Percentiles rank a stretch among this genome's conserved stretches.
Conservation (phyloP, 2,888 invertebrate genomes). For the Eristalis pertinax region DNA sequence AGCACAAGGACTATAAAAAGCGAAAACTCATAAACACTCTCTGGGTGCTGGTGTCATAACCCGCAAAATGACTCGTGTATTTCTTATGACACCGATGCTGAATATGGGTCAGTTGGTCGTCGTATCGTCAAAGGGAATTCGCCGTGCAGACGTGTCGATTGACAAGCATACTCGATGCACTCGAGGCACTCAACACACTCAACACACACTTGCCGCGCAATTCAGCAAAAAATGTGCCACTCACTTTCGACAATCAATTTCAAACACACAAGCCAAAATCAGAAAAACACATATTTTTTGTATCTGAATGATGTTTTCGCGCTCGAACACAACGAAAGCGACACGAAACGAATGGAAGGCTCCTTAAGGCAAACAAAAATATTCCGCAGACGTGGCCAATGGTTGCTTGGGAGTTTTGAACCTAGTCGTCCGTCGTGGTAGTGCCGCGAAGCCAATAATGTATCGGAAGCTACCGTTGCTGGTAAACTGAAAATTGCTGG, state of each 20-base stretch:
- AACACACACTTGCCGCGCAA: constrained; percentile 17
- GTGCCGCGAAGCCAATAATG: constrained; percentile 67
- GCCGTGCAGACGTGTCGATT: not conserved
- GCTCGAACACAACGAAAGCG: constrained; percentile 28
- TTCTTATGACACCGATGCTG: constrained; percentile 4
- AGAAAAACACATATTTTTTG: not conserved
- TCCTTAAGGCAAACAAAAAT: constrained; percentile 1
- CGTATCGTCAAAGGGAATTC: not conserved
- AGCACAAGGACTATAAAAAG: constrained; percentile 27
- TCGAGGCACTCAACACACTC: constrained; percentile 52
- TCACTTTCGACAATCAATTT: not conserved
- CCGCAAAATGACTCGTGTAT: constrained; percentile 6
- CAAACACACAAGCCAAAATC: not conserved
- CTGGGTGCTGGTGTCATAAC: constrained; percentile 1
- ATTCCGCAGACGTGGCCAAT: not conserved
- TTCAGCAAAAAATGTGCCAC: not conserved
- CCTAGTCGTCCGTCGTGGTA: constrained; percentile 6
- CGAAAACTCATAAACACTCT: constrained; percentile 27
- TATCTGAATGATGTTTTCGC: constrained; percentile 29
- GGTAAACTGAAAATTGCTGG: constrained; percentile 68
- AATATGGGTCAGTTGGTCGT: constrained; percentile 62
- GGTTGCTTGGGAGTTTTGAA: not conserved
- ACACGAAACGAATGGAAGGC: not conserved
- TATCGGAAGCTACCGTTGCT: constrained; percentile 71
- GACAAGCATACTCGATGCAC: constrained; percentile 1